Evolutionary conservation across 2,797 vertebrate species (phyloP).

Genomic region (Gymnoscopelus braueri): DNA sequence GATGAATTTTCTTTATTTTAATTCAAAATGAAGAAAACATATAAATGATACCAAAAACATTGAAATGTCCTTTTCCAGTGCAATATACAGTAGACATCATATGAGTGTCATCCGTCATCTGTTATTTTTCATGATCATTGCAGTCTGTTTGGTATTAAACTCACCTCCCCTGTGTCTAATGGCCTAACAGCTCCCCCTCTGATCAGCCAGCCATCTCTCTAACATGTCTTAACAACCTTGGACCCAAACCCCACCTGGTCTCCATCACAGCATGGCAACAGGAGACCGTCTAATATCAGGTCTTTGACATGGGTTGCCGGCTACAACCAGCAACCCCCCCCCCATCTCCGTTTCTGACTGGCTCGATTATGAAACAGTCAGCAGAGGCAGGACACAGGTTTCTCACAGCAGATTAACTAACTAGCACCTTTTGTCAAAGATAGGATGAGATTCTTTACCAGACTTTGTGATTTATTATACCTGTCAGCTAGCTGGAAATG

Average conservation of each 20-base stretch:
- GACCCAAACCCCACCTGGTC: slow-evolving; percentile 51
- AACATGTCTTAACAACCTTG: slow-evolving; percentile 27
- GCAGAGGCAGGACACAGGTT: slow-evolving; percentile 28
- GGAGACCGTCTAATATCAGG: slow-evolving; percentile 53
- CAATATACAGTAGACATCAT: too few relatives aligned
- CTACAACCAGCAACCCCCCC: slow-evolving; percentile 34
- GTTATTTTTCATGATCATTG: not conserved
- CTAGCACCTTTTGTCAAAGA: slow-evolving; percentile 53
- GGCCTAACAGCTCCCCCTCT: slow-evolving; percentile 28
- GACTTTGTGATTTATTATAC: slow-evolving; percentile 58
- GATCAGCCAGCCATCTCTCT: slow-evolving; percentile 25
- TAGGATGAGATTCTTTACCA: slow-evolving; percentile 41
- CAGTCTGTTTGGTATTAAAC: slow-evolving; percentile 18
- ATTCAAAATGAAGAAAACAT: too few relatives aligned
- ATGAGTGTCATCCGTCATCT: too few relatives aligned
- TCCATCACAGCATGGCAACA: slow-evolving; percentile 47
- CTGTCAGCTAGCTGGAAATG: slow-evolving; percentile 45
- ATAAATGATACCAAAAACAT: too few relatives aligned
- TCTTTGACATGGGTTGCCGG: slow-evolving; percentile 45
- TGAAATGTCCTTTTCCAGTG: too few relatives aligned
- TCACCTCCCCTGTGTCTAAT: slow-evolving; percentile 35
- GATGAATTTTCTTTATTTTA: too few relatives aligned
- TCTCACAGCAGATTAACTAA: slow-evolving; percentile 36
- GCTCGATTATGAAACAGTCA: slow-evolving; percentile 40
- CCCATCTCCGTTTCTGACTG: slow-evolving; percentile 34